A percentile compares a stretch with the other conserved stretches of the same genome.
These are phyloP conservation scores for Hemiprocne comata DNA, from an alignment of 2,113 vertebrate genomes.

Conservation along the genomic window DNA sequence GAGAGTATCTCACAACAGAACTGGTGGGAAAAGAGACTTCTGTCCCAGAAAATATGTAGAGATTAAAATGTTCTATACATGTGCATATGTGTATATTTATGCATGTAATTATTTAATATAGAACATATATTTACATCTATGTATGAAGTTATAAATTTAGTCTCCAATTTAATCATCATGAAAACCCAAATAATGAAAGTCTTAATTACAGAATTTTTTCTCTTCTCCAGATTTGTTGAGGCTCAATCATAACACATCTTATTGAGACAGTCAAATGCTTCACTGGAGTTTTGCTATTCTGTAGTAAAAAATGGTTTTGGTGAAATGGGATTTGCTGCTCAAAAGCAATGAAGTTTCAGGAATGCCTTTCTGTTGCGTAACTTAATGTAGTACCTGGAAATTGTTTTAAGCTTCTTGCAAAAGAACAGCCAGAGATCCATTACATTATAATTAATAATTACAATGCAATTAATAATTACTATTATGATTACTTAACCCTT, in stretches of 20 bases:
- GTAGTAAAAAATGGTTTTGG: neutral
- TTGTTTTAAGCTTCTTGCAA: neutral
- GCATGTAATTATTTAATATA: neutral
- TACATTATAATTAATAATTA: neutral
- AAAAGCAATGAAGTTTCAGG: neutral
- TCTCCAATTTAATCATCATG: neutral
- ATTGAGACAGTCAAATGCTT: neutral
- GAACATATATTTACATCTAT: neutral
- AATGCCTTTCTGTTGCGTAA: neutral
- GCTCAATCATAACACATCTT: neutral
- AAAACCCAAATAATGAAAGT: neutral
- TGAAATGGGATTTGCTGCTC: neutral
- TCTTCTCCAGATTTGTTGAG: neutral
- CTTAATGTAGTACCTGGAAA: neutral
- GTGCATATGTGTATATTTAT: neutral
- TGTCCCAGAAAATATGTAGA: neutral
- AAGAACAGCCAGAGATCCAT: neutral
- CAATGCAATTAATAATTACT: conserved; percentile 15
- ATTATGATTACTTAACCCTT: conserved; percentile 4
- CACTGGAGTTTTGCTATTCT: neutral
- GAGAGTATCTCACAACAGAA: neutral
- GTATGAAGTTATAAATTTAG: neutral
- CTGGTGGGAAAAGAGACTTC: neutral
- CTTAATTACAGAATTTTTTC: neutral
- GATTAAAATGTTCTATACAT: neutral